Conservation (phyloP, 2,888 invertebrate genomes). For the Pharmacophagus antenor region DNA sequence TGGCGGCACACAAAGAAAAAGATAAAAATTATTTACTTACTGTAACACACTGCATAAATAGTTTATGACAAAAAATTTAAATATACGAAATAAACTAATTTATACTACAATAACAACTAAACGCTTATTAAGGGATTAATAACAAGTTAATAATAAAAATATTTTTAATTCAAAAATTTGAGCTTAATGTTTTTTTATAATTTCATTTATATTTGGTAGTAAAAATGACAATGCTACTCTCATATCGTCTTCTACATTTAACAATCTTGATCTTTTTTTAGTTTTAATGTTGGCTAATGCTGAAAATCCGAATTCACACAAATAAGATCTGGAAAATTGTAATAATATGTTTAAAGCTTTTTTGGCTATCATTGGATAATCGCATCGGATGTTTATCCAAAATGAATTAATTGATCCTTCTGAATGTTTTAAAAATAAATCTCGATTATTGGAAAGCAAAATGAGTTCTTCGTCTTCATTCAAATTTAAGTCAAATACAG, state of each 20-base stretch:
- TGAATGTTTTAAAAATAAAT: too few species aligned
- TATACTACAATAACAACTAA: constrained; percentile 12
- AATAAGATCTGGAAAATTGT: constrained; percentile 22
- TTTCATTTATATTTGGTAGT: constrained; percentile 30
- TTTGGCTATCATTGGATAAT: constrained; percentile 18
- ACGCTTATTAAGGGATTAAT: constrained; percentile 13
- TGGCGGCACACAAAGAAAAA: constrained; percentile 27
- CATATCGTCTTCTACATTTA: constrained; percentile 27
- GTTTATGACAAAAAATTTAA: constrained; percentile 2
- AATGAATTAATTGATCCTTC: constrained; percentile 28
- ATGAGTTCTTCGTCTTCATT: constrained; percentile 29
- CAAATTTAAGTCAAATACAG: constrained; percentile 26
- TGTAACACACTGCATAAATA: constrained; percentile 8
- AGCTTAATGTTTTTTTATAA: constrained; percentile 29
- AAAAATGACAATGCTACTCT: constrained; percentile 29
- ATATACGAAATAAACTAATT: constrained; percentile 12
- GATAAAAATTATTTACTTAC: constrained; percentile 22
- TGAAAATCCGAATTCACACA: constrained; percentile 28
- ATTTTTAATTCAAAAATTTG: constrained; percentile 29
- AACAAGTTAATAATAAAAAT: constrained; percentile 25
- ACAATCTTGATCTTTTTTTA: constrained; percentile 26
- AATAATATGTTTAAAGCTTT: constrained; percentile 15
- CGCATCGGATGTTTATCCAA: constrained; percentile 25
- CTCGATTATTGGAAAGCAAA: constrained; percentile 8
- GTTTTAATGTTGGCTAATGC: constrained; percentile 28